Conservation (phyloP, 2,113 vertebrate species). For the Macquaria australasica region DNA sequence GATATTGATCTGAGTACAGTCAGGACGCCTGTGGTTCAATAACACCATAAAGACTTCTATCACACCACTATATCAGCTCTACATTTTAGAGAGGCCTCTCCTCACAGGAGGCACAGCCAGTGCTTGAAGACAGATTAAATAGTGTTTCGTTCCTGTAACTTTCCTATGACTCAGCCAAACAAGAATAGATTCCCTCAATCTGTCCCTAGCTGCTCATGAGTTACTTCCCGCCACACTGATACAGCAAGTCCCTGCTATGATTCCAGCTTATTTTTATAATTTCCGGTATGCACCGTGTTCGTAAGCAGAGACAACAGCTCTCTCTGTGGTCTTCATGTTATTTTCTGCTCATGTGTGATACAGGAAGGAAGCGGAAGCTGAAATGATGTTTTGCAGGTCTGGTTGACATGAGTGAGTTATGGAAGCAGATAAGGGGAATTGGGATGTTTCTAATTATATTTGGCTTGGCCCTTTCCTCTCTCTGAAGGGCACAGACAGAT, state of each 20-base stretch:
- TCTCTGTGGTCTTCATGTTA: constrained; percentile 9
- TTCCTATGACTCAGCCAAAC: constrained; percentile 49
- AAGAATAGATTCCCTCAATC: constrained; percentile 41
- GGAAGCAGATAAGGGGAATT: constrained; percentile 15
- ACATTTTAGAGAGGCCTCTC: background rate
- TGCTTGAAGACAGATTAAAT: constrained; percentile 26
- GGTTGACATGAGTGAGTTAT: constrained; percentile 42
- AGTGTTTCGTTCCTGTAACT: background rate
- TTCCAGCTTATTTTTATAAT: constrained; percentile 40
- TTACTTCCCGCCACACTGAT: background rate
- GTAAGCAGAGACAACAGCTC: constrained; percentile 22
- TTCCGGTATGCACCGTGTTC: constrained; percentile 7
- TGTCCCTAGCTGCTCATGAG: constrained; percentile 19
- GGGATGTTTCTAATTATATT: constrained; percentile 22
- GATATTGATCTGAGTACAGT: constrained; percentile 41
- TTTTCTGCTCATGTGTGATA: constrained; percentile 12
- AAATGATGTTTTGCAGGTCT: constrained; percentile 26
- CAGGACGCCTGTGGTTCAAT: constrained; percentile 19
- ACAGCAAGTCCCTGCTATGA: background rate
- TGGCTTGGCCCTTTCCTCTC: background rate
- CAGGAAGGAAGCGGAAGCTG: constrained; percentile 43
- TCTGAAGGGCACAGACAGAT: background rate
- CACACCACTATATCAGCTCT: constrained; percentile 10
- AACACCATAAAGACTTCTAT: constrained; percentile 29
- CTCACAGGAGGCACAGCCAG: constrained; percentile 6